These are phyloP conservation scores for Lepisosteus oculatus DNA, from an alignment of 2,113 vertebrate species.

Conservation along the genomic window DNA sequence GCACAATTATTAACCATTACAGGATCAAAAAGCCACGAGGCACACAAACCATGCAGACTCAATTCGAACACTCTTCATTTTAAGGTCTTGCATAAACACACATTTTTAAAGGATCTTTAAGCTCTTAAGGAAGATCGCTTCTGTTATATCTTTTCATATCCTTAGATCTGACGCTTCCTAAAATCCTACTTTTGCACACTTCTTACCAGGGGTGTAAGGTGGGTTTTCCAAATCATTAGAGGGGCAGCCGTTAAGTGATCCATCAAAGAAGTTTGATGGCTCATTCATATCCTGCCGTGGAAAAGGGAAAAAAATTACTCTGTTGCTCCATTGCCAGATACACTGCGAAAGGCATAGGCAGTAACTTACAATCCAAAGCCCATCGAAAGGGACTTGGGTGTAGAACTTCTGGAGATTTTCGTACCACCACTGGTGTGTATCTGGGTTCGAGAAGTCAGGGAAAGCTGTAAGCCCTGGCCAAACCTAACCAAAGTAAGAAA, in stretches of 20 bases:
- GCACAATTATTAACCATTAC: no score
- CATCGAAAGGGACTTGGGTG: conserved; percentile 71
- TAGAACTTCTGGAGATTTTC: conserved; percentile 75
- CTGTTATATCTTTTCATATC: background rate
- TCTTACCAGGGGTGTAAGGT: conserved; percentile 74
- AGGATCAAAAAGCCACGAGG: no score
- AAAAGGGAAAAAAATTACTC: background rate
- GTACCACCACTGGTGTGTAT: conserved; percentile 80
- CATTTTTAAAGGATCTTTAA: background rate
- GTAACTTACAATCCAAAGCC: conserved; percentile 75
- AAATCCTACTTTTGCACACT: background rate
- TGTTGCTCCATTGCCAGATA: background rate
- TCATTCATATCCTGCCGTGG: conserved; percentile 83
- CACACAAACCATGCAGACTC: background rate
- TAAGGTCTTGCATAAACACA: background rate
- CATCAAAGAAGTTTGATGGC: conserved; percentile 82
- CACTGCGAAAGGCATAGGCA: background rate
- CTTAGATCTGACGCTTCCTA: background rate
- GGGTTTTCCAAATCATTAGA: conserved; percentile 70
- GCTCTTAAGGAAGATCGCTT: background rate
- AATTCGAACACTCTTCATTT: background rate
- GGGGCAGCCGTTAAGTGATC: conserved; percentile 73
- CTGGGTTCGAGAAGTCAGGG: conserved; percentile 76
- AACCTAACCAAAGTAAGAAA: conserved; percentile 48
- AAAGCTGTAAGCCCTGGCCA: conserved; percentile 83